Percentiles rank a stretch among this genome's conserved stretches.
Evolutionary conservation across 2,888 invertebrate species (phyloP).

Genomic region (Sericinus montela): DNA sequence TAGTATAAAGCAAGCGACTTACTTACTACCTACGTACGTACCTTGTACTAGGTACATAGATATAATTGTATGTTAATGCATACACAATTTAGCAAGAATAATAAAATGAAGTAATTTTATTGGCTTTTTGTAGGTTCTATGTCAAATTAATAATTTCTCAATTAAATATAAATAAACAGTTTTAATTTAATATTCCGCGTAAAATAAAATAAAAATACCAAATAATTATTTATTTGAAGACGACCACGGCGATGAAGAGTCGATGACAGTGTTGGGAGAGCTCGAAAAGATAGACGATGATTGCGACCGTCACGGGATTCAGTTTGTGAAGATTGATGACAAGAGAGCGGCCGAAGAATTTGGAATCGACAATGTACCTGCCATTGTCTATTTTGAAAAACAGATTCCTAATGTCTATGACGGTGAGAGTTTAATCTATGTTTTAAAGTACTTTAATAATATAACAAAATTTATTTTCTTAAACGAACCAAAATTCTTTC

Average conservation of each 20-base stretch:
- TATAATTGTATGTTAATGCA: no score
- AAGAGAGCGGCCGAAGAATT: conserved; percentile 89
- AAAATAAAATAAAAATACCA: no score
- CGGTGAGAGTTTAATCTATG: conserved; percentile 75
- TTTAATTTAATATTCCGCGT: no score
- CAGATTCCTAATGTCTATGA: conserved; percentile 95
- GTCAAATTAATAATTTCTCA: no score
- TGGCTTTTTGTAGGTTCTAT: no score
- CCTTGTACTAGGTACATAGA: no score
- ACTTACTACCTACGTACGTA: no score
- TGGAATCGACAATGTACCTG: conserved; percentile 90
- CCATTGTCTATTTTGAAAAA: conserved; percentile 95
- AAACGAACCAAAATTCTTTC: background rate
- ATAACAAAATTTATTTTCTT: background rate
- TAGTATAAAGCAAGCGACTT: no score
- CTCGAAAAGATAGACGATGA: conserved; percentile 96
- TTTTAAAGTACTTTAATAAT: background rate
- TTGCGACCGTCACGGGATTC: conserved; percentile 94
- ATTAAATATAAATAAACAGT: no score
- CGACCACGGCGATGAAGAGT: conserved; percentile 93
- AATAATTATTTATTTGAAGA: conserved; percentile 70
- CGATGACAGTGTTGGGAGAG: conserved; percentile 90
- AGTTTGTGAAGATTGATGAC: conserved; percentile 96
- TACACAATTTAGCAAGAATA: no score
- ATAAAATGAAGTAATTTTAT: no score